A percentile compares a stretch with the other conserved stretches of the same genome.
Conservation (phyloP, 2,113 vertebrate genomes). For the Lucifuga dentata region DNA sequence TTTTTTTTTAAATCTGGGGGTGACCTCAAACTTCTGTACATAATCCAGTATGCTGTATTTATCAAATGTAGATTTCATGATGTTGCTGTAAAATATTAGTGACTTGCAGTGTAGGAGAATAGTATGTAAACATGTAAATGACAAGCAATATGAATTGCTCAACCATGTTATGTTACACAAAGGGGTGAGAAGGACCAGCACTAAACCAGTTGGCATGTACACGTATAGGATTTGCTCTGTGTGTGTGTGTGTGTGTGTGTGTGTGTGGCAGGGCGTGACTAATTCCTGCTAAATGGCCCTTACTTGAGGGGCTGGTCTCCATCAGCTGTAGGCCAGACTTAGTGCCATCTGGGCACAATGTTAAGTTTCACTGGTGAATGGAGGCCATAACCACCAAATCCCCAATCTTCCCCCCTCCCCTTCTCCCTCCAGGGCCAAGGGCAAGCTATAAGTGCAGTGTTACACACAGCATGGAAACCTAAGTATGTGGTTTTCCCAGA, state of each 20-base stretch:
- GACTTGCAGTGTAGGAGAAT: background rate
- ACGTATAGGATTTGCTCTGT: slow-evolving; percentile 46
- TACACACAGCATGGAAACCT: slow-evolving; percentile 50
- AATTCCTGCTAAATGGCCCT: slow-evolving; percentile 75
- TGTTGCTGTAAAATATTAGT: background rate
- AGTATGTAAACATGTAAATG: slow-evolving; percentile 29
- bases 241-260: slow-evolving; percentile 27
- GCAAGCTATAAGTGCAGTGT: slow-evolving; percentile 54
- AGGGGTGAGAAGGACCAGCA: slow-evolving; percentile 29
- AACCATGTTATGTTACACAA: slow-evolving; percentile 39
- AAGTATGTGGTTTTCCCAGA: slow-evolving; percentile 54
- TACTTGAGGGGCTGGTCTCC: slow-evolving; percentile 66
- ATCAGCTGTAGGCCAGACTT: slow-evolving; percentile 68
- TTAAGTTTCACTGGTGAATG: slow-evolving; percentile 62
- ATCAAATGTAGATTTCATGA: background rate
- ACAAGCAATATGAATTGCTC: slow-evolving; percentile 19
- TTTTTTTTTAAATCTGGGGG: too few species aligned
- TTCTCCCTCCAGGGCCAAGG: slow-evolving; percentile 52
- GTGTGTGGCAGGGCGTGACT: slow-evolving; percentile 72
- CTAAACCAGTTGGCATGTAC: slow-evolving; percentile 53
- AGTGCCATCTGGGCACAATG: slow-evolving; percentile 77
- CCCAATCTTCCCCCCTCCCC: slow-evolving; percentile 1
- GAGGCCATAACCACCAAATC: slow-evolving; percentile 58
- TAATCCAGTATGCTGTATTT: too few species aligned
- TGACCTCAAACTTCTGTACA: too few species aligned